These are phyloP conservation scores for Elephas maximus DNA, from an alignment of 2,113 vertebrate genomes.

Conservation along the genomic window DNA sequence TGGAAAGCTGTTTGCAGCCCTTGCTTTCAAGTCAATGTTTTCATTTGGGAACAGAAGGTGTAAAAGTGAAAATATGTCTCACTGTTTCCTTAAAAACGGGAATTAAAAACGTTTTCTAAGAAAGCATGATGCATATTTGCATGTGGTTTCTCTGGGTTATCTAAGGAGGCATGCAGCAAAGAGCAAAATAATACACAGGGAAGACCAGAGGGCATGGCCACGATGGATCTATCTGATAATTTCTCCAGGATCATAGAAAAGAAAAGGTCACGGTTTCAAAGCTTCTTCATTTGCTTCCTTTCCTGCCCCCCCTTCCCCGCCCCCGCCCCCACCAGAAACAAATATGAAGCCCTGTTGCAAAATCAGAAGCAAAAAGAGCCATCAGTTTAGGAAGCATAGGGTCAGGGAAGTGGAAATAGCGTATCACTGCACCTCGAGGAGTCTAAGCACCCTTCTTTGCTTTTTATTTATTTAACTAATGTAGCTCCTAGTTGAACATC, in stretches of 20 bases:
- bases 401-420: background rate
- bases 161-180: background rate
- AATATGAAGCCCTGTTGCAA: background rate
- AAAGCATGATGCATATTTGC: background rate
- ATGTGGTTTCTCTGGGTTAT: background rate
- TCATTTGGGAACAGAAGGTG: conserved; percentile 71
- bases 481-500: background rate
- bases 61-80: conserved; percentile 72
- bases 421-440: background rate
- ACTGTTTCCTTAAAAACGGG: conserved; percentile 45
- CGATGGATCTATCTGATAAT: background rate
- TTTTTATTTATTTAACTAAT: background rate
- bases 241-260: background rate
- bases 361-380: conserved; percentile 16
- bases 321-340: background rate
- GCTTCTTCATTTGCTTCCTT: background rate
- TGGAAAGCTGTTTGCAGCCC: background rate
- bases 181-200: background rate
- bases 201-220: background rate
- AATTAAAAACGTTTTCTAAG: conserved; percentile 54
- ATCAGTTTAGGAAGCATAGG: background rate
- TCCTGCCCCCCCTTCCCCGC: background rate
- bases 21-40: conserved; percentile 68
- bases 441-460: background rate
- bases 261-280: background rate